phyloP scores from a whole-genome alignment of 1,140 invertebrate genomes.

The Zeugodacus cucurbitae region DNA sequence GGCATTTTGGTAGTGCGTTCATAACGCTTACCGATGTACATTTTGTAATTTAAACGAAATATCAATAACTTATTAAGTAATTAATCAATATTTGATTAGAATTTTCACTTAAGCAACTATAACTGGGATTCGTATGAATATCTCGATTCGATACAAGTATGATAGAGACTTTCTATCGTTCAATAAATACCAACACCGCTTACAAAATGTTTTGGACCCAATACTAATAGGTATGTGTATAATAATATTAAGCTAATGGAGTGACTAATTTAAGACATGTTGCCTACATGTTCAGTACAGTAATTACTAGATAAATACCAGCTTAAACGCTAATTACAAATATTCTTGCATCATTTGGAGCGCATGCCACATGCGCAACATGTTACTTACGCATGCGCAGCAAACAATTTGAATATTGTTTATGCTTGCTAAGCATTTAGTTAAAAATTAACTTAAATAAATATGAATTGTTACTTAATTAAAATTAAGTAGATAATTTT shows the following conservation, averaged over 20 bases:
- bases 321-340: not conserved
- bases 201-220: constrained; percentile 16
- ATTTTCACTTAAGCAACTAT: not conserved
- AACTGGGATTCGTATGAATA: not conserved
- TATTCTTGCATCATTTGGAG: not conserved
- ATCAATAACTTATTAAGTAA: not conserved
- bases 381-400: constrained; percentile 47
- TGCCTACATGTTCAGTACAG: not conserved
- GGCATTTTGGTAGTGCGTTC: not conserved
- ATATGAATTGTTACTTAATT: not conserved
- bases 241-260: not conserved
- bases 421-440: not conserved
- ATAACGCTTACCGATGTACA: not conserved
- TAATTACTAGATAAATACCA: not conserved
- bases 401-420: constrained; percentile 52
- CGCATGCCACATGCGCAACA: constrained; percentile 36
- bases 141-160: not conserved
- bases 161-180: not conserved
- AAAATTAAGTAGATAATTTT: not conserved
- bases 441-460: not conserved
- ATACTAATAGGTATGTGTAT: not conserved
- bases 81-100: not conserved
- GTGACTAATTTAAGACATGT: not conserved
- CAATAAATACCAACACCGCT: constrained; percentile 22
- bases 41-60: too few relatives aligned